These are phyloP conservation scores for Himantopus leucocephalus DNA, from an alignment of 2,113 vertebrate species.

Conservation along the genomic window DNA sequence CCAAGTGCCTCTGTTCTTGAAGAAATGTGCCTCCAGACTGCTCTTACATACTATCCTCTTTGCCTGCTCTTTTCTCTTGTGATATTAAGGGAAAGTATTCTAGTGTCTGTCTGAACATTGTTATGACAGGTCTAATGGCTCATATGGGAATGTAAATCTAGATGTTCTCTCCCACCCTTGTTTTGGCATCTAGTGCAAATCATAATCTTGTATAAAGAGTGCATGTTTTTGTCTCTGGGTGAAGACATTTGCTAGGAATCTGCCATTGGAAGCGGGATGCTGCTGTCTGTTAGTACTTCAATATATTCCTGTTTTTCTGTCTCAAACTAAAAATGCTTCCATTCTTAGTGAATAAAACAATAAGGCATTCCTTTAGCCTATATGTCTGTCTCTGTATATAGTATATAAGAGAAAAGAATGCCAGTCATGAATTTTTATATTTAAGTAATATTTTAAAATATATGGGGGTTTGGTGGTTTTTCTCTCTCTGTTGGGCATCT, in stretches of 20 bases:
- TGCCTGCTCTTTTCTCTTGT: background rate
- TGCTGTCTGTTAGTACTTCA: background rate
- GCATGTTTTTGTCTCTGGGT: background rate
- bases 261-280: background rate
- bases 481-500: background rate
- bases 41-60: background rate
- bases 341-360: background rate
- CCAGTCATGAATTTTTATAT: background rate
- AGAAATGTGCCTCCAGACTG: background rate
- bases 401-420: background rate
- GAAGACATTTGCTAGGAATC: background rate
- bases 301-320: background rate
- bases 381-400: background rate
- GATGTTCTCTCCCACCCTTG: background rate
- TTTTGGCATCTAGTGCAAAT: background rate
- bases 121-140: conserved; percentile 21
- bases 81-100: background rate
- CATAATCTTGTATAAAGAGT: background rate
- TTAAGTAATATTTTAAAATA: background rate
- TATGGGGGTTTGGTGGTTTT: fast-evolving
- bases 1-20: background rate
- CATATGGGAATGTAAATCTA: background rate
- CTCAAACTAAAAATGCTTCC: background rate
- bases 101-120: background rate
- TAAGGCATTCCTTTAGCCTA: background rate